phyloP scores from a whole-genome alignment of 2,113 vertebrate species.

The Cyphomyrus plagiostoma region DNA sequence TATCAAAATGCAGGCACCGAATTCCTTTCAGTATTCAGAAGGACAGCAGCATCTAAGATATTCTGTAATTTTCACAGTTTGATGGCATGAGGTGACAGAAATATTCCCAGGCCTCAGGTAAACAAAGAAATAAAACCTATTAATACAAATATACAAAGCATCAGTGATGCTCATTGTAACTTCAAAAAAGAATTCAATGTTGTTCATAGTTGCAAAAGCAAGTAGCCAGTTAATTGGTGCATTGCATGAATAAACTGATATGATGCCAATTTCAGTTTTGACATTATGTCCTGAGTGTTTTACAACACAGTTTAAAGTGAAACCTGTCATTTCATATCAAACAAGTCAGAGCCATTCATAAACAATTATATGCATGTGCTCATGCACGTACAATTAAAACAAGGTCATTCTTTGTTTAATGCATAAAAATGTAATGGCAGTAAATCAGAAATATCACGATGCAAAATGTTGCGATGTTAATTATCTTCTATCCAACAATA shows the following conservation, averaged over 20 bases:
- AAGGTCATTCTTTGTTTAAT: slow-evolving; percentile 14
- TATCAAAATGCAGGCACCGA: not conserved
- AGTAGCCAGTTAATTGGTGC: slow-evolving; percentile 21
- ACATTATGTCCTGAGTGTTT: slow-evolving; percentile 29
- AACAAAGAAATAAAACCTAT: not conserved
- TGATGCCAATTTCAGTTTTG: slow-evolving; percentile 32
- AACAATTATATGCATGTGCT: not conserved
- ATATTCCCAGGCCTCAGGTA: not conserved
- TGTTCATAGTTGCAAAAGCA: slow-evolving; percentile 29
- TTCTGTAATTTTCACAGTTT: not conserved
- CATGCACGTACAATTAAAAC: not conserved
- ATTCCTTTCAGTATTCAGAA: not conserved
- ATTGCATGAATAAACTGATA: slow-evolving; percentile 33
- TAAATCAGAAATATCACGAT: not conserved
- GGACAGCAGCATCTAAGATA: not conserved
- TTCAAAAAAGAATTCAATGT: slow-evolving; percentile 29
- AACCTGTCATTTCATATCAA: slow-evolving; percentile 13
- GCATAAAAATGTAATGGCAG: not conserved
- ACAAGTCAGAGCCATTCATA: not conserved
- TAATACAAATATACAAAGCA: not conserved
- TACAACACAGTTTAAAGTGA: slow-evolving; percentile 30
- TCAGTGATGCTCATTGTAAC: slow-evolving; percentile 5
- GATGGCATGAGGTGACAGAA: not conserved
- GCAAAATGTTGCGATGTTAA: not conserved
- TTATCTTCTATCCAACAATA: not conserved